Conservation (phyloP, 1,140 invertebrate species). For the Drosophila nebulosa region DNA sequence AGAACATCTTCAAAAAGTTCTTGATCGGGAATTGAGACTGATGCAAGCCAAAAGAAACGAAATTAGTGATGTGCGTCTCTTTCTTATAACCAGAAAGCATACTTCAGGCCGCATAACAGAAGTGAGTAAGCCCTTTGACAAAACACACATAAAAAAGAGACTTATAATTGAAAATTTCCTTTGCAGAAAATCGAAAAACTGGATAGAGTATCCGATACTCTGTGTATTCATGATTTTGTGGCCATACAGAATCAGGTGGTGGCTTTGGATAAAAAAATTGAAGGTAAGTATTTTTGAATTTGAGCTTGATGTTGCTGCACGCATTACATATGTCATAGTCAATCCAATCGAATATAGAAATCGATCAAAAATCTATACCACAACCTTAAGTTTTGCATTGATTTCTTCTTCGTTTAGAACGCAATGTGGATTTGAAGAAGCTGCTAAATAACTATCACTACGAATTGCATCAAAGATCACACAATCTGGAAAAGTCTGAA, state of each 20-base stretch:
- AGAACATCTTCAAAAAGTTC: background rate
- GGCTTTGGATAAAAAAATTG: conserved; percentile 58
- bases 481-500: conserved; percentile 49
- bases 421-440: conserved; percentile 45
- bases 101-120: conserved; percentile 21
- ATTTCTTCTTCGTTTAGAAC: conserved; percentile 29
- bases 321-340: no score
- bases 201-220: conserved; percentile 41
- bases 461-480: conserved; percentile 45
- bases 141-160: background rate
- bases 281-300: conserved; percentile 49
- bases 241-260: conserved; percentile 47
- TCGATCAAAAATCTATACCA: no score
- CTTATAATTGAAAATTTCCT: background rate
- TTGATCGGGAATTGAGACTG: conserved; percentile 9
- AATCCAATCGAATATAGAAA: no score
- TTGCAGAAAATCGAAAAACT: conserved; percentile 39
- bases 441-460: conserved; percentile 26
- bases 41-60: conserved; percentile 46
- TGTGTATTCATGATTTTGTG: conserved; percentile 54
- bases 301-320: no score
- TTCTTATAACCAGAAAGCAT: conserved; percentile 41
- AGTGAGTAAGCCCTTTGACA: conserved; percentile 8
- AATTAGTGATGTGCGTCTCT: conserved; percentile 43
- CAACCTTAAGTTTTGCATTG: background rate